These are phyloP conservation scores for Hydra vulgaris DNA, from an alignment of 30 jellyfish, hydroid and myxozoan genomes.

Conservation along the genomic window DNA sequence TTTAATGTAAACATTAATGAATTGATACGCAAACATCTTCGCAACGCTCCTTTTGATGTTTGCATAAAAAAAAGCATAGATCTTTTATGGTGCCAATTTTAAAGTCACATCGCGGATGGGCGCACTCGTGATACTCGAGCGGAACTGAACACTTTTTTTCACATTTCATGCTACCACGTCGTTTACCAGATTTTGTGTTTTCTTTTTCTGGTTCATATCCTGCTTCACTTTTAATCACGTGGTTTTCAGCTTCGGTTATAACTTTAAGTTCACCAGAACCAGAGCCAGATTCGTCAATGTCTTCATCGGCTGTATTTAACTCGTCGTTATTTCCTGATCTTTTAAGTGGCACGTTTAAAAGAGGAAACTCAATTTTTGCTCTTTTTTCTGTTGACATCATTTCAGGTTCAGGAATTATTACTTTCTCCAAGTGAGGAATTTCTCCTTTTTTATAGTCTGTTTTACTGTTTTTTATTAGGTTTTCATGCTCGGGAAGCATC, in stretches of 20 bases:
- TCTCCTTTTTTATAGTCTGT: not conserved
- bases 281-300: slow-evolving; percentile 8
- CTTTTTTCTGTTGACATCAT: not conserved
- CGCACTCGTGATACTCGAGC: slow-evolving; percentile 79
- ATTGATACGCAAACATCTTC: too few relatives aligned
- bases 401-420: not conserved
- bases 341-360: not conserved
- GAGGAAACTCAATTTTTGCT: not conserved
- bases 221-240: slow-evolving; percentile 18
- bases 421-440: not conserved
- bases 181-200: slow-evolving; percentile 16
- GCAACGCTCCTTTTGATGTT: slow-evolving; percentile 74
- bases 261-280: slow-evolving; percentile 15
- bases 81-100: slow-evolving; percentile 80
- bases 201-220: slow-evolving; percentile 20
- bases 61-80: slow-evolving; percentile 76
- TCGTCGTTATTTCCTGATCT: slow-evolving; percentile 13
- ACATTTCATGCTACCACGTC: slow-evolving; percentile 38
- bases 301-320: not conserved
- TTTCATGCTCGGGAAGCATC: slow-evolving; percentile 23
- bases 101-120: slow-evolving; percentile 74
- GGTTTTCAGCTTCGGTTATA: slow-evolving; percentile 16
- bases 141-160: slow-evolving; percentile 67
- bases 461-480: not conserved
- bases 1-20: too few relatives aligned